Base-by-base conservation (phyloP, 2,888 invertebrate species). In the Epinotia brunnichana region DNA sequence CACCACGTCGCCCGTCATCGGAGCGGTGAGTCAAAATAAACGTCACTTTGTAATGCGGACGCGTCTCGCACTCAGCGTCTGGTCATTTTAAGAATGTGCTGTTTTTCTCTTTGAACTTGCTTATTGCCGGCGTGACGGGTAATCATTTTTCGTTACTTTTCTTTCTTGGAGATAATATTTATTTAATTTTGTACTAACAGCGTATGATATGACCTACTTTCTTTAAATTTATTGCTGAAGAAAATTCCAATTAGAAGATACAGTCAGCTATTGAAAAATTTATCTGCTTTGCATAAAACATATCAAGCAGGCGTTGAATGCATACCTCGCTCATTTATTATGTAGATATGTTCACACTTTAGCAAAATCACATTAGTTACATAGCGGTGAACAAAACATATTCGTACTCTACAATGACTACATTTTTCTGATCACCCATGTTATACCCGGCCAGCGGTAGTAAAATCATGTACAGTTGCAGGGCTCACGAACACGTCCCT, bases 1-100 rank as follows among this genome's bases (percentile, higher is more conserved):
- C 97, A 81, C 87, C 95, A 86, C 91, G 90, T 85, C 1, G 89
- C 89, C 51, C 82, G 64, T 4, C 51, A 63, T 51, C 68, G 68
- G 24, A 73, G 62, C 53, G 68, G 73, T 73, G 13, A 73, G 63
- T 53, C 51, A 19, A 63, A 29, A 35, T 63, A 48, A 59, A 29
- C n/a, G 57, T 44, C 67, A n/a, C 39, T 15, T 17, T 15, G 7
- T 19, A 59, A 59, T 59, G 48, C 35, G 19, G 10, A 35, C 48
- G 41, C 29, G 29, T 48, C 21, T 21, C 66, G 41, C 66, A 35
- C 35, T 48, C n/a, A 59, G n/a, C 13, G 35, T 68, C 51, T 59
- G 48, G 9, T 35, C 39, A 68, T 51, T 48, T 59, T 59, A 59
- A 21, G 48, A 68, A 68, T 68, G 48, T 51, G 9, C 35, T 35